These are phyloP conservation scores for Calonectris borealis DNA, from an alignment of 2,113 vertebrate species.

Conservation along the genomic window DNA sequence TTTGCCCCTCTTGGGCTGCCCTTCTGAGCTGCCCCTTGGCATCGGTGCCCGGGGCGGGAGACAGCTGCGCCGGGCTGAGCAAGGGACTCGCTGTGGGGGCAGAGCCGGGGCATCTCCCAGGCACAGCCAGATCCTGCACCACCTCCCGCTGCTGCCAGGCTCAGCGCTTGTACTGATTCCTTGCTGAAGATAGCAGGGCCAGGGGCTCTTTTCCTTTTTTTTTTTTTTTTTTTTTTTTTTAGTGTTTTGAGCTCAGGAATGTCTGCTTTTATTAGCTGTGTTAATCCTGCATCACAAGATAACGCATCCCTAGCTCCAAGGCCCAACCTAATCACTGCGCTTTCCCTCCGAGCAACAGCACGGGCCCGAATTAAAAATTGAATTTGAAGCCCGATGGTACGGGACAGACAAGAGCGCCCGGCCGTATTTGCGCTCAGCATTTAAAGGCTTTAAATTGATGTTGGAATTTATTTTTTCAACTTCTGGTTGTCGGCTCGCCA, in stretches of 20 bases:
- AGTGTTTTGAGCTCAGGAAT: background rate
- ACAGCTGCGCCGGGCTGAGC: background rate
- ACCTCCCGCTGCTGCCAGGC: background rate
- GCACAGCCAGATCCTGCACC: background rate
- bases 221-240: background rate
- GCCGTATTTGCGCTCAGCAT: accelerated
- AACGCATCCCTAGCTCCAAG: background rate
- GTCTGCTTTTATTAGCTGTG: constrained; percentile 26
- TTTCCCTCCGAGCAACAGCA: background rate
- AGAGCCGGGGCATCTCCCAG: background rate
- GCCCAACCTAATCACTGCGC: background rate
- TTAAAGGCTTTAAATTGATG: background rate
- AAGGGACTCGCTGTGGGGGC: background rate
- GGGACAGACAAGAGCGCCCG: accelerated
- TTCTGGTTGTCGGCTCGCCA: accelerated
- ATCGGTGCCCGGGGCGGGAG: accelerated
- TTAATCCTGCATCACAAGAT: background rate
- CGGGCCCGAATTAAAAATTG: background rate
- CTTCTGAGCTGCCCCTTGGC: background rate
- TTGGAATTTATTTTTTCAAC: background rate
- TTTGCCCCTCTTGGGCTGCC: background rate
- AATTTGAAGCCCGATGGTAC: background rate
- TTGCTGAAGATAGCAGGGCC: background rate
- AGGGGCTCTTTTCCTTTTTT: background rate
- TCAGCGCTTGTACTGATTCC: background rate